Conservation (phyloP, 2,888 invertebrate genomes). For the Linnaemya vulpina region DNA sequence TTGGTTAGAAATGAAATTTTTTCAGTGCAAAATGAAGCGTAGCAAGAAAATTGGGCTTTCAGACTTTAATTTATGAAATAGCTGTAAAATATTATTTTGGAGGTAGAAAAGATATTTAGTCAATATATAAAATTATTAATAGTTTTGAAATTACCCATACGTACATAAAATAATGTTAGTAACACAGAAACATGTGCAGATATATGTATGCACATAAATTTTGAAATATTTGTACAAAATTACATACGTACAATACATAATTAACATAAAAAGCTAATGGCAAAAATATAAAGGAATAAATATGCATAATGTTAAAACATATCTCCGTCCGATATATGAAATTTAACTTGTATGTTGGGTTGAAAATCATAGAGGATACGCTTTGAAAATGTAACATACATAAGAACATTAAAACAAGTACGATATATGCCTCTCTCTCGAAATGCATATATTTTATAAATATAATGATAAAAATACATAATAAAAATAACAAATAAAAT, state of each 20-base stretch:
- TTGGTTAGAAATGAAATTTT: slow-evolving; percentile 54
- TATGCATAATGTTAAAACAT: background rate
- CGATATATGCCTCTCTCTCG: no score
- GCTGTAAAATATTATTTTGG: slow-evolving; percentile 22
- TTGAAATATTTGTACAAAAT: background rate
- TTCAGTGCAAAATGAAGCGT: slow-evolving; percentile 59
- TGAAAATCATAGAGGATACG: no score
- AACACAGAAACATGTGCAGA: background rate
- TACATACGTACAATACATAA: background rate
- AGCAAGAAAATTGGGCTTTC: slow-evolving; percentile 16
- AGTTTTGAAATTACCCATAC: slow-evolving; percentile 14
- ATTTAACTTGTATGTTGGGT: no score
- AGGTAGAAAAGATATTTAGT: slow-evolving; percentile 54
- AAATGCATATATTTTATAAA: no score
- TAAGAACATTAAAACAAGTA: no score
- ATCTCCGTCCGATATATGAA: no score
- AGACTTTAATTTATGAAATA: slow-evolving; percentile 22
- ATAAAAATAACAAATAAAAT: no score
- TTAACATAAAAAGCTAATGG: background rate
- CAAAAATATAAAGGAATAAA: background rate
- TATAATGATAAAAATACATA: no score
- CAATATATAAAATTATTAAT: slow-evolving; percentile 34
- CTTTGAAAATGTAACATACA: no score
- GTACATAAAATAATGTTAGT: background rate
- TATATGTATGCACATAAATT: background rate